Percentiles rank a stretch among this genome's conserved stretches.
phyloP scores from a whole-genome alignment of 1,140 invertebrate species.

The Drosophila auraria region DNA sequence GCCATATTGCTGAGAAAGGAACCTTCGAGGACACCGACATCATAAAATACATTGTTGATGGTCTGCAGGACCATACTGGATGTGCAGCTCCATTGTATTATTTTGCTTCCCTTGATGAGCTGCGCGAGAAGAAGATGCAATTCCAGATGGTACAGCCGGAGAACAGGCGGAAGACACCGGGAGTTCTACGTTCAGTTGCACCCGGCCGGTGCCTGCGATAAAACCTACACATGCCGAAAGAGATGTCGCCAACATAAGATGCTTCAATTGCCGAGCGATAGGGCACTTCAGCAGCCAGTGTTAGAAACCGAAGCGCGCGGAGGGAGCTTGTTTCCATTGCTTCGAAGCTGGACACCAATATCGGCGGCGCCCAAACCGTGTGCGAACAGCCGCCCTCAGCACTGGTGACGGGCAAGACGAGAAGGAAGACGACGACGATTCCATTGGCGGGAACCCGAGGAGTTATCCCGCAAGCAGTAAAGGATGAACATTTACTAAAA shows the following conservation, averaged over 20 bases:
- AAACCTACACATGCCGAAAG: not conserved
- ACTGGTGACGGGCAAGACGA: no score
- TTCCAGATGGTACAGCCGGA: not conserved
- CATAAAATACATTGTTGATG: not conserved
- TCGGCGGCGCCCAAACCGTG: no score
- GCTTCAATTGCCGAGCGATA: constrained; percentile 1
- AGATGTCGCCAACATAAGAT: not conserved
- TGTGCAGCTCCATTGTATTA: constrained; percentile 1
- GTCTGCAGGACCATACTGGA: not conserved
- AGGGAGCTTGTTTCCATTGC: no score
- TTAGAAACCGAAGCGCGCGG: not conserved
- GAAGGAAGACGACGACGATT: no score
- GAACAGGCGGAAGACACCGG: not conserved
- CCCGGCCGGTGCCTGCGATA: no score
- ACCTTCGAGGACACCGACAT: not conserved
- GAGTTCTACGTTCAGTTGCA: not conserved
- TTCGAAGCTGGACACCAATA: no score
- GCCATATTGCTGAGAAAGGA: not conserved
- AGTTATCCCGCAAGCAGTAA: no score
- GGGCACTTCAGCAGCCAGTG: no score
- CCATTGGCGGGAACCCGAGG: no score
- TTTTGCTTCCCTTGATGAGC: not conserved
- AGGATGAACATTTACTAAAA: no score
- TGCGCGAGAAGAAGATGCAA: not conserved
- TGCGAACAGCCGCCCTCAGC: no score